These are phyloP conservation scores for Podarcis muralis DNA, from an alignment of 2,113 vertebrate species.

Conservation along the genomic window DNA sequence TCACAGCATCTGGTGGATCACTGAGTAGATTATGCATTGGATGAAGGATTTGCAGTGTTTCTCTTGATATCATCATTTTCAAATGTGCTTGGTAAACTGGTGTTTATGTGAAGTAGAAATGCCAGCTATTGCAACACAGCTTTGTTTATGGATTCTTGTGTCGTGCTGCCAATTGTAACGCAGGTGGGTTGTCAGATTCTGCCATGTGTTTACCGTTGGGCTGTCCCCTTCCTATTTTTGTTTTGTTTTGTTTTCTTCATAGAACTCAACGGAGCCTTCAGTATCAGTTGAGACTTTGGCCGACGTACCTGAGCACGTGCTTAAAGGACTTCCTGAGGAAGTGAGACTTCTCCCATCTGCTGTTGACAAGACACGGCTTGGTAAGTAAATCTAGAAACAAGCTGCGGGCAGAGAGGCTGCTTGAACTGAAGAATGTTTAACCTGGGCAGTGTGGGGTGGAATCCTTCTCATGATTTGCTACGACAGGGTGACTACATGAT, in stretches of 20 bases:
- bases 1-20: too few relatives aligned
- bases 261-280: conserved; percentile 70
- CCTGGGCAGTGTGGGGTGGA: too few relatives aligned
- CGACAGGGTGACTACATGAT: too few relatives aligned
- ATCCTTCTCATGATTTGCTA: too few relatives aligned
- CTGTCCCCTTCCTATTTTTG: conserved; percentile 9
- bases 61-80: too few relatives aligned
- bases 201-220: conserved; percentile 7
- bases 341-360: conserved; percentile 80
- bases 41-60: neutral
- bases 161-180: neutral
- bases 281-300: conserved; percentile 75
- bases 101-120: neutral
- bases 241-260: conserved; percentile 33
- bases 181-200: neutral
- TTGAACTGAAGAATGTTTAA: rapidly evolving
- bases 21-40: neutral
- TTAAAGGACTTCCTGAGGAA: conserved; percentile 81
- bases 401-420: neutral
- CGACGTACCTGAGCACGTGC: conserved; percentile 79
- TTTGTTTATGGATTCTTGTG: conserved; percentile 23
- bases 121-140: conserved; percentile 19
- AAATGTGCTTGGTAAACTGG: too few relatives aligned
- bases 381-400: conserved; percentile 62
- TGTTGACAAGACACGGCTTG: conserved; percentile 80